Base-by-base conservation (phyloP, 2,888 invertebrate species). In the Deladenus siricidicola region DNA sequence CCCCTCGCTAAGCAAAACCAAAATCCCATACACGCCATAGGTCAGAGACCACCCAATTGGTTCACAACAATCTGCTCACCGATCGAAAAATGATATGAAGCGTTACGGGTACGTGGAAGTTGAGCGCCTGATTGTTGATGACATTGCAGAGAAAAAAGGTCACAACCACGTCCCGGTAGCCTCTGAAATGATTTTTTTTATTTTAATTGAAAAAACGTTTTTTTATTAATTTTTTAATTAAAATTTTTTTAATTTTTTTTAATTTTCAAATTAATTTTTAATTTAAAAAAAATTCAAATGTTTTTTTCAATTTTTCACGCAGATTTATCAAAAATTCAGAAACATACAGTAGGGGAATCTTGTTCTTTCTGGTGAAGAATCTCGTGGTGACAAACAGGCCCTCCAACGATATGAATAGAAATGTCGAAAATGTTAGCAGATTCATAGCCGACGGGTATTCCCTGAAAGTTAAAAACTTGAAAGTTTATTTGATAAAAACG, bases 51-150 rank as follows among this genome's bases (percentile, higher is more conserved):
- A n/a, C n/a, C n/a, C n/a, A n/a, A n/a, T n/a, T n/a, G n/a, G n/a
- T n/a, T n/a, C n/a, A n/a, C n/a, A n/a, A n/a, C n/a, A n/a, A 28
- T 4, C 28, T 10, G 21, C 85, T 84, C 82, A 89, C 89, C 59
- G 94, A 88, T 83, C 94, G 85, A 81, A 98, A 98, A 79, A 98
- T 96, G 88, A 96, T 93, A 79, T 96, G 96, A 49, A 98, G 82
- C 0, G 96, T 94, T 87, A 98, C 93, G 0, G 96, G 87, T 76
- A 98, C 92, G 80, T 94, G 90, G 78, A 91, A 96, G 80, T 88
- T 87, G 76, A 96, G 89, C 0, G 93, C 93, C 83, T 90, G 90
- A 80, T 96, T 98, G 69, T 83, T 83, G 65, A 88, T 86, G 0
- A 92, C 88, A 80, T 90, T 94, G 19, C 88, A 86, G 0, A 89